Evolutionary conservation across 2,888 invertebrate species (phyloP).

Genomic region (Phalera bucephala): DNA sequence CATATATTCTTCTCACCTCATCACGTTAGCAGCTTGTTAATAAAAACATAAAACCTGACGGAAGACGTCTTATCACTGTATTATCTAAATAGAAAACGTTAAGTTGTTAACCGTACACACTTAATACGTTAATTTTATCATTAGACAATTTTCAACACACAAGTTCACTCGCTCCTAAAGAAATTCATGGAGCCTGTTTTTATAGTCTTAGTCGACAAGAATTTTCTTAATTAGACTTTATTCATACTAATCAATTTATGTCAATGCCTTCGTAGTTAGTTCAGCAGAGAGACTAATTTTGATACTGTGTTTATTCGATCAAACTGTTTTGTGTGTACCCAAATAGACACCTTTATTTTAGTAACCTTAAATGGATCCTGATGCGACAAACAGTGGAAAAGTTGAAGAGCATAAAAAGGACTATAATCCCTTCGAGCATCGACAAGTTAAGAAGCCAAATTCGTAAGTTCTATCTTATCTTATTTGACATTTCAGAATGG

Average conservation of each 20-base stretch:
- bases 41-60: constrained; percentile 8
- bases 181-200: neutral
- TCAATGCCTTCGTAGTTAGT: no score
- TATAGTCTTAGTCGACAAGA: no score
- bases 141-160: no score
- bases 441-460: constrained; percentile 68
- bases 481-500: no score
- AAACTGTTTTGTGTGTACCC: no score
- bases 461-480: constrained; percentile 73
- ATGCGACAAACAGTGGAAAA: constrained; percentile 38
- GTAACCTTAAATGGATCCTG: constrained; percentile 9
- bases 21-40: no score
- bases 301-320: no score
- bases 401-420: constrained; percentile 34
- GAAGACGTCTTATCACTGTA: constrained; percentile 19
- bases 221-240: no score
- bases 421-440: constrained; percentile 72
- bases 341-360: no score
- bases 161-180: neutral
- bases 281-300: no score
- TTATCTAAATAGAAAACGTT: constrained; percentile 29
- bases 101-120: constrained; percentile 14
- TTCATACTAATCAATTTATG: no score
- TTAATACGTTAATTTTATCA: neutral
- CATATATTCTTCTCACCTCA: no score